Conservation (phyloP, 2,888 invertebrate species). For the Epinotia ramella region DNA sequence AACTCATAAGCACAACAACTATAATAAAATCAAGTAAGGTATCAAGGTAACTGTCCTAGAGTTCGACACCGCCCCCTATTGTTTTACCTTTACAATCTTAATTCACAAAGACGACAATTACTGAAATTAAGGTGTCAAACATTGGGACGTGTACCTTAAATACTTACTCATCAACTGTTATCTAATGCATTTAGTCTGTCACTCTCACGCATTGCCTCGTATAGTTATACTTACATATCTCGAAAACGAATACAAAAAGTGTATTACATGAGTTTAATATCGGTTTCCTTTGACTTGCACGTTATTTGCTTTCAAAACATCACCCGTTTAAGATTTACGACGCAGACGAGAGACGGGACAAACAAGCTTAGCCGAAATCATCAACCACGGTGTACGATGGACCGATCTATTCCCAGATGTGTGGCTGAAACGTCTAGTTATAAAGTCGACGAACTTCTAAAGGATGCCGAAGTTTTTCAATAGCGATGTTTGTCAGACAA, state of each 20-base stretch:
- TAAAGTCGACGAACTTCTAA: constrained; percentile 71
- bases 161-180: neutral
- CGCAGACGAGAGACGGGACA: constrained; percentile 40
- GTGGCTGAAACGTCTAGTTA: constrained; percentile 59
- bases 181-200: neutral
- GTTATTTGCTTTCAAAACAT: constrained; percentile 30
- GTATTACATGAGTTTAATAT: neutral
- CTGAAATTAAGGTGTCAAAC: no score
- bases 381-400: constrained; percentile 26
- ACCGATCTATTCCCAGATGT: constrained; percentile 64
- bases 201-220: no score
- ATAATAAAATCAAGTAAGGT: neutral
- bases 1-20: neutral
- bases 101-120: no score
- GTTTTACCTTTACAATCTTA: no score
- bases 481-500: constrained; percentile 66
- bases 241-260: neutral
- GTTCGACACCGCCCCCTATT: no score
- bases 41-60: neutral
- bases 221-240: neutral
- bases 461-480: constrained; percentile 69
- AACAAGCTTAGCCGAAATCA: constrained; percentile 37
- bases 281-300: neutral
- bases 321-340: constrained; percentile 42
- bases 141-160: no score